Evolutionary conservation across 2,113 vertebrate species (phyloP).

Genomic region (Halichoerus grypus): DNA sequence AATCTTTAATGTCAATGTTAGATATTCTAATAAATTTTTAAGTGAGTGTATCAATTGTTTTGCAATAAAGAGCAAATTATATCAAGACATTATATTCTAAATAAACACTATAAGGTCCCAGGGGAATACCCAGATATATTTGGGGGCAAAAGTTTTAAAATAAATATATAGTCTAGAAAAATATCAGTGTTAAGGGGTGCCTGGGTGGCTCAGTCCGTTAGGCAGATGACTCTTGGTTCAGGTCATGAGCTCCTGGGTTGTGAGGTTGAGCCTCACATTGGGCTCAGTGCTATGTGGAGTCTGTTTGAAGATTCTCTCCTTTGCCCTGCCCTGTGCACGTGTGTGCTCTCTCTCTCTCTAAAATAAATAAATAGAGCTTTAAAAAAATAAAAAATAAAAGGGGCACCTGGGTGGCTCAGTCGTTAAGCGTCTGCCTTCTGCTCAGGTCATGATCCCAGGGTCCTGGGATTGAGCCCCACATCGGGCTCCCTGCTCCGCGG

Average conservation of each 20-base stretch:
- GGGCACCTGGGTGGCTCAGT: no score
- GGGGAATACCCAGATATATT: background rate
- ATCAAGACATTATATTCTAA: conserved; percentile 27
- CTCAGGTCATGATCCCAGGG: no score
- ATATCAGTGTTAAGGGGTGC: background rate
- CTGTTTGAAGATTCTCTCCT: background rate
- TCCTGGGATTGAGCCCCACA: no score
- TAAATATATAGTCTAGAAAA: background rate
- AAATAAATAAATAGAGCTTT: background rate
- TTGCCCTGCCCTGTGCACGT: rapidly evolving
- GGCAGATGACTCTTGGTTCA: background rate
- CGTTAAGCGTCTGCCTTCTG: no score
- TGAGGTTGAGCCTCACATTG: background rate
- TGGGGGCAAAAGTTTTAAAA: background rate
- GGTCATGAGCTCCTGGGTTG: background rate
- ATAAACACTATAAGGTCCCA: background rate
- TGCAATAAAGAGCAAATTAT: background rate
- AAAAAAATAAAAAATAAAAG: background rate
- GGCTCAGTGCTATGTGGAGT: background rate
- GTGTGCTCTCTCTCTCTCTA: rapidly evolving
- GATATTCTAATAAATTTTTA: background rate
- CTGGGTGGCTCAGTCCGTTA: background rate
- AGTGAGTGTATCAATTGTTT: background rate
- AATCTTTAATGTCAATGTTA: background rate
- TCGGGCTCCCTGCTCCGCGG: no score